Evolutionary conservation across 2,888 invertebrate species (phyloP).

Genomic region (Cantharis lateralis): DNA sequence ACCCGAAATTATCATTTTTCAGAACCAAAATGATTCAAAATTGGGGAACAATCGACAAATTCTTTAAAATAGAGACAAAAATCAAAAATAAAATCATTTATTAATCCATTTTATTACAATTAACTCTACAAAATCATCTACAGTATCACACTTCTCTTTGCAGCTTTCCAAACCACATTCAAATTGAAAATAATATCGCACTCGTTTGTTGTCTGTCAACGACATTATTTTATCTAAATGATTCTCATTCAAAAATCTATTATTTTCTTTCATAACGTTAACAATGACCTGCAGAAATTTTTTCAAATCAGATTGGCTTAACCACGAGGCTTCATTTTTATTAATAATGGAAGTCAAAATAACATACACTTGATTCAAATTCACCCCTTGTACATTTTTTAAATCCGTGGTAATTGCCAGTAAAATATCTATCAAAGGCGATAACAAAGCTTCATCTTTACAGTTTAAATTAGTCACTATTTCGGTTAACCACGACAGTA

Average conservation of each 20-base stretch:
- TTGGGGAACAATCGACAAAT: no score
- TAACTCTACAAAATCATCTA: neutral
- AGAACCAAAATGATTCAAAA: no score
- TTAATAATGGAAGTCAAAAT: constrained; percentile 29
- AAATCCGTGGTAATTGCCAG: neutral
- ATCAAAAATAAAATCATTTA: constrained; percentile 5
- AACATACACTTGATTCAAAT: constrained; percentile 16
- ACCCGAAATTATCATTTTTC: no score
- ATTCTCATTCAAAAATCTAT: constrained; percentile 20
- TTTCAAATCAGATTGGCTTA: neutral
- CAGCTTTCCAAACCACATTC: constrained; percentile 44
- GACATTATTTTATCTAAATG: constrained; percentile 39
- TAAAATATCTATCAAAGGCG: constrained; percentile 15
- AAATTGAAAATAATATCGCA: constrained; percentile 48
- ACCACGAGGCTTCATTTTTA: constrained; percentile 2
- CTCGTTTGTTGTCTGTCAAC: constrained; percentile 46
- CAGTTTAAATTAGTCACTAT: constrained; percentile 41
- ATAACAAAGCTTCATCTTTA: constrained; percentile 7
- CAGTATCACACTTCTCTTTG: neutral
- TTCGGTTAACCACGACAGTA: constrained; percentile 71
- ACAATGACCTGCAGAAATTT: constrained; percentile 36
- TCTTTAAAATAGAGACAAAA: neutral
- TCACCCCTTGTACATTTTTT: neutral
- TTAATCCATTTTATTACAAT: constrained; percentile 10
- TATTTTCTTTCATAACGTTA: constrained; percentile 10